A percentile compares a stretch with the other conserved stretches of the same genome.
Evolutionary conservation across 2,113 vertebrate species (phyloP).

Genomic region (Artemisiospiza belli): DNA sequence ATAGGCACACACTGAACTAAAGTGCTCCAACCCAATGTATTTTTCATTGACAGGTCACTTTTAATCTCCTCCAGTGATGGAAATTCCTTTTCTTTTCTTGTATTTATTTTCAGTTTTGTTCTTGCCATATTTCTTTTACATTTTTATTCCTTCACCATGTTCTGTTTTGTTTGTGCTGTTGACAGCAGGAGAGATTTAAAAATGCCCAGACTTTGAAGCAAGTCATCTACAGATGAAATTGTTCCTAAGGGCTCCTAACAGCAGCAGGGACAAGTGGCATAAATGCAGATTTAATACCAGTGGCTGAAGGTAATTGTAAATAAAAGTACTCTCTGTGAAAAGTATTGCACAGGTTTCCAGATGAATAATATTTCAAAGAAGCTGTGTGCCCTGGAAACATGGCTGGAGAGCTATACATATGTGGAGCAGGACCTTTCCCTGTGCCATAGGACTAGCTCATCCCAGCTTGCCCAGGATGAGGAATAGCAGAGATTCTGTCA

Average conservation of each 20-base stretch:
- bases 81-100: neutral
- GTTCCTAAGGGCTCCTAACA: neutral
- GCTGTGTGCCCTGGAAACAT: neutral
- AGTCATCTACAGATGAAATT: neutral
- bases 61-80: neutral
- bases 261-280: neutral
- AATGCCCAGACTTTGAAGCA: neutral
- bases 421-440: neutral
- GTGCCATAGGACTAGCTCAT: fast-evolving
- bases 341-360: neutral
- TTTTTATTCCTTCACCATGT: neutral
- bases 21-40: neutral
- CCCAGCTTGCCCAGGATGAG: neutral
- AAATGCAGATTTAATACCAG: constrained; percentile 29
- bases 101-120: constrained; percentile 1
- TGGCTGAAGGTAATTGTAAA: constrained; percentile 16
- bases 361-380: neutral
- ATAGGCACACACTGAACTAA: neutral
- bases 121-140: neutral
- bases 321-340: neutral
- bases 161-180: neutral
- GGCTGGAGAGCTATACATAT: neutral
- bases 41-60: constrained; percentile 1
- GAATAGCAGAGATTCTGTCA: neutral
- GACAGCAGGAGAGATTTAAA: constrained; percentile 14